Base-by-base conservation (phyloP, 2,888 invertebrate genomes). In the Microplitis manilae region DNA sequence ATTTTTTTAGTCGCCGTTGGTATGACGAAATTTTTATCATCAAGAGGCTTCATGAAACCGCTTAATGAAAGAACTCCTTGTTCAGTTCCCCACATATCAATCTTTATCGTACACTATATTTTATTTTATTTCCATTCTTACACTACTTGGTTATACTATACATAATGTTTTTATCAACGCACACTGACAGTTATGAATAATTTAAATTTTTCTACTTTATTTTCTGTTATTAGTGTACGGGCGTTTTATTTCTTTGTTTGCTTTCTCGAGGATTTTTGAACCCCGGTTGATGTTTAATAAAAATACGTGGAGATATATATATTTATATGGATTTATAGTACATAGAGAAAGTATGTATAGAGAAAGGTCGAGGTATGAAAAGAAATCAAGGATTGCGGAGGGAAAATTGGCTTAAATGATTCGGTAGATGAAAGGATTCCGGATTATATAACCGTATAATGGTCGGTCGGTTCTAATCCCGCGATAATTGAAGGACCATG, bases 31-130 rank as follows among this genome's bases (percentile, higher is more conserved):
- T 84, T 84, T 86, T 86, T 84, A 85, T 81, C 79, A 82, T 83
- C 81, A 75, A 79, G 83, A 83, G 82, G 82, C 81, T 81, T 77
- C 80, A 80, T 81, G 83, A 82, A 79, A 81, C 78, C 81, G 15
- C 79, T 82, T 82, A 86, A 86, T 88, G 87, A 87, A 88, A 87
- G 87, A 85, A 81, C 82, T 84, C 82, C 85, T 88, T 87, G 87
- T 88, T 87, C 79, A 81, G 82, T 81, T 78, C 76, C 72, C 75
- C 77, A 60, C 38, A 1, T 62, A 15, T 61, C 6, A 20, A 73
- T 65, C 20, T 64, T 64, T 40, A 40, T 38, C 15, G 41, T 15
- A 7, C 60, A 5, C 6, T 60, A 69, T 59, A 50, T 68, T 40
- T 68, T 17, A 50, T 50, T 50, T 20, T 9, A 13, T 13, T 61